Evolutionary conservation across 2,888 invertebrate species (phyloP).

Genomic region (Zaprionus bogoriensis): DNA sequence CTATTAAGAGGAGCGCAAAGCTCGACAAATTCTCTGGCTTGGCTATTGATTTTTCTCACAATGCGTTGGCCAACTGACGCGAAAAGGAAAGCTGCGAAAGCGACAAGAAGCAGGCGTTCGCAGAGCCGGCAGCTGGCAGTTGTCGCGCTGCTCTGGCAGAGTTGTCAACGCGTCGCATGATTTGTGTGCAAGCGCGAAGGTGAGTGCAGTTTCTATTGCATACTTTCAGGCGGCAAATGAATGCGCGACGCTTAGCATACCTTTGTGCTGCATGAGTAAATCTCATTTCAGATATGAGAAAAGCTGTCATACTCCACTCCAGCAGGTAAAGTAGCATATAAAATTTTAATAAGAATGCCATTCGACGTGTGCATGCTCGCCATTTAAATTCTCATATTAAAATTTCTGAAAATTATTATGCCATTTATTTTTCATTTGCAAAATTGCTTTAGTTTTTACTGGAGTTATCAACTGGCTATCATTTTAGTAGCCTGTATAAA

Average conservation of each 20-base stretch:
- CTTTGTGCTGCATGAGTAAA: constrained; percentile 10
- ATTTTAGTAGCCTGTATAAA: background rate
- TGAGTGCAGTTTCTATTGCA: constrained; percentile 26
- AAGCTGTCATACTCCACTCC: too few species aligned
- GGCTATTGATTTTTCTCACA: constrained; percentile 43
- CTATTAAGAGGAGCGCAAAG: background rate
- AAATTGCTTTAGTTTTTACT: background rate
- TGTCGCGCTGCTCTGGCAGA: constrained; percentile 12
- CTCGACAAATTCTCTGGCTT: background rate
- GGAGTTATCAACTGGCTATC: background rate
- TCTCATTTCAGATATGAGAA: background rate
- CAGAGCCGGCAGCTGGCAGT: constrained; percentile 4
- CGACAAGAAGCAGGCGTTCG: background rate
- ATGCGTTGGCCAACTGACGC: constrained; percentile 4
- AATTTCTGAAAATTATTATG: background rate
- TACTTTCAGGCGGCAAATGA: constrained; percentile 20
- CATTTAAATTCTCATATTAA: background rate
- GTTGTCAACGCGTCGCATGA: constrained; percentile 28
- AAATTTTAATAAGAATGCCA: background rate
- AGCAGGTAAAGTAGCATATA: background rate
- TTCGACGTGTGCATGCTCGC: too few species aligned
- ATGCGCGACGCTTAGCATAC: constrained; percentile 23
- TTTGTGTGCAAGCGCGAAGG: constrained; percentile 13
- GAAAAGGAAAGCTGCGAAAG: constrained; percentile 10
- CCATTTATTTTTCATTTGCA: background rate